These are phyloP conservation scores for Aphelinus certus DNA, from an alignment of 1,140 invertebrate genomes.

Conservation along the genomic window DNA sequence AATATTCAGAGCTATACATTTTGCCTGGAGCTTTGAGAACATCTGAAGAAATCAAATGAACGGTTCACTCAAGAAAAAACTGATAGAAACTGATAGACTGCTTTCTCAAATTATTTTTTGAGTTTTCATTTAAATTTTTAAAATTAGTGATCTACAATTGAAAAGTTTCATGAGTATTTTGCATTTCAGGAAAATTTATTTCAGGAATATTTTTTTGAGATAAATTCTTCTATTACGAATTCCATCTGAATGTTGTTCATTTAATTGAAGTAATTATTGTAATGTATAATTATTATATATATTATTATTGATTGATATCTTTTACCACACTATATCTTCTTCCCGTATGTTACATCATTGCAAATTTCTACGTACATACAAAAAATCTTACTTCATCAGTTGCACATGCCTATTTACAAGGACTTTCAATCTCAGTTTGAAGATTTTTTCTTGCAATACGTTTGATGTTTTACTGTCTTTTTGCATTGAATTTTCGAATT, in stretches of 20 bases:
- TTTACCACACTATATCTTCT: neutral
- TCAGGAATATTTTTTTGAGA: too few species aligned
- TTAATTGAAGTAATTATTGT: neutral
- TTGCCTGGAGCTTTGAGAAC: too few species aligned
- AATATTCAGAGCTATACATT: too few species aligned
- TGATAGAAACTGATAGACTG: too few species aligned
- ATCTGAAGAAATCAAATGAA: too few species aligned
- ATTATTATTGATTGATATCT: neutral
- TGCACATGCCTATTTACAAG: slow-evolving; percentile 19
- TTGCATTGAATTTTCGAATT: neutral
- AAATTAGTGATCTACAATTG: too few species aligned
- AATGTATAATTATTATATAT: neutral
- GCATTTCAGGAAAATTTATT: neutral
- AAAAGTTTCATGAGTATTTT: neutral
- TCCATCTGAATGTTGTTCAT: neutral
- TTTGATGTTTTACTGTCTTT: neutral
- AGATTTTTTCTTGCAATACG: neutral
- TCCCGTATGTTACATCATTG: neutral
- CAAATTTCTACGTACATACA: neutral
- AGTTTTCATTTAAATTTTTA: too few species aligned
- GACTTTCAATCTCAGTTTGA: neutral
- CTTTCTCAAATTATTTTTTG: too few species aligned
- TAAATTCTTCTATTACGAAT: neutral
- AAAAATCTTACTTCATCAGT: slow-evolving; percentile 9
- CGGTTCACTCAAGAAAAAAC: too few species aligned